phyloP scores from a whole-genome alignment of 2,797 vertebrate genomes.

The Gastrophryne carolinensis region DNA sequence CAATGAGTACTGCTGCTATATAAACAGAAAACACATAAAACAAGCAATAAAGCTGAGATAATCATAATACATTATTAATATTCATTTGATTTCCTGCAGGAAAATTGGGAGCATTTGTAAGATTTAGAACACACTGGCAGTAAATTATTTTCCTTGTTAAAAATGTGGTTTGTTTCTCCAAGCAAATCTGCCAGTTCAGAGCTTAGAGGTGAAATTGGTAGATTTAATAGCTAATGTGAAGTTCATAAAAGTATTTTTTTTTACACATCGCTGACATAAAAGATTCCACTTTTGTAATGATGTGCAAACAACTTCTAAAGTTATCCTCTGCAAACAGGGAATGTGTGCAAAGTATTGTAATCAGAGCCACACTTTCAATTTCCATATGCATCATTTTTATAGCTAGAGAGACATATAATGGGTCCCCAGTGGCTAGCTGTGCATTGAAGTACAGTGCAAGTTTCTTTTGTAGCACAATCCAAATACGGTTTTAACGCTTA shows the following conservation, averaged over 20 bases:
- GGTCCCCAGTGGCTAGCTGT: constrained; percentile 22
- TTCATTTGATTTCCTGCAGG: constrained; percentile 35
- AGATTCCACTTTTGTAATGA: constrained; percentile 41
- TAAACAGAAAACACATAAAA: constrained; percentile 33
- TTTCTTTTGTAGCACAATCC: background rate
- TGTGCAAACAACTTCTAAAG: constrained; percentile 39
- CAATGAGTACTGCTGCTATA: constrained; percentile 3
- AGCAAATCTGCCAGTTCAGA: constrained; percentile 41
- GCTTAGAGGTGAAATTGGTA: constrained; percentile 42
- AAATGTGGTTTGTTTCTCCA: constrained; percentile 37
- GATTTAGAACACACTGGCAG: constrained; percentile 27
- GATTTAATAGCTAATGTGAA: constrained; percentile 50
- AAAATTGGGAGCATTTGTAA: constrained; percentile 34
- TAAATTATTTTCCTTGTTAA: constrained; percentile 37
- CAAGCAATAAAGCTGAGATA: constrained; percentile 31
- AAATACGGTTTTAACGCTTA: constrained; percentile 1
- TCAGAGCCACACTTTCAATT: constrained; percentile 24
- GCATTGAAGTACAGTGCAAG: background rate
- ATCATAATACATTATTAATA: constrained; percentile 48
- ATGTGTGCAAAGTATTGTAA: constrained; percentile 45
- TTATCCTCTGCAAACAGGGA: constrained; percentile 22
- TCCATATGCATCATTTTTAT: constrained; percentile 10
- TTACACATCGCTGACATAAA: constrained; percentile 40
- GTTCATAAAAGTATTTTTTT: constrained; percentile 46
- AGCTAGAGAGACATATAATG: constrained; percentile 4